Evolutionary conservation across 2,113 vertebrate species (phyloP).

Genomic region (Jaculus jaculus): DNA sequence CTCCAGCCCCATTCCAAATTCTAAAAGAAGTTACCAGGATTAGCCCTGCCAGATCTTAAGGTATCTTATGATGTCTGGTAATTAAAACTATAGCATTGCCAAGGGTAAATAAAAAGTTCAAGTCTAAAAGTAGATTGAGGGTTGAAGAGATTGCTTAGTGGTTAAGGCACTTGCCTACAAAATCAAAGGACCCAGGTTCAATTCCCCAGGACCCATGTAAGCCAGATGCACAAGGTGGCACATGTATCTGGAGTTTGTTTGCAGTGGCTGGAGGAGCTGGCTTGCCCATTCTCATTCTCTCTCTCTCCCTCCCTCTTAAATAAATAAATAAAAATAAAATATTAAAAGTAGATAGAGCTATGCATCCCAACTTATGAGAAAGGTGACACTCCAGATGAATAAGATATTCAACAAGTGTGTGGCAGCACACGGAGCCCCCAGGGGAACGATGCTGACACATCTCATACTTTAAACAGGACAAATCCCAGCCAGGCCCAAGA

Average conservation of each 20-base stretch:
- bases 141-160: too few species aligned
- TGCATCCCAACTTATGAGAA: not conserved
- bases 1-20: not conserved
- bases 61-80: not conserved
- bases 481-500: not conserved
- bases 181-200: too few species aligned
- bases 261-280: too few species aligned
- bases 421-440: not conserved
- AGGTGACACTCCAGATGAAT: not conserved
- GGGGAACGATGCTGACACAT: not conserved
- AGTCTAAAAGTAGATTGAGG: too few species aligned
- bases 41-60: not conserved
- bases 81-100: not conserved
- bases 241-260: too few species aligned
- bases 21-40: not conserved
- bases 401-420: not conserved
- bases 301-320: too few species aligned
- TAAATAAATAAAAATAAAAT: too few species aligned
- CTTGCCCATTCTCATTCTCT: too few species aligned
- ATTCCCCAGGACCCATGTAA: too few species aligned
- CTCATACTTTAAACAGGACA: not conserved
- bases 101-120: not conserved
- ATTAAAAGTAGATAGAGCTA: not conserved
- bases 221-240: too few species aligned
- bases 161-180: too few species aligned